These are phyloP conservation scores for Drosophila trapezifrons DNA, from an alignment of 1,140 invertebrate species.

Conservation along the genomic window DNA sequence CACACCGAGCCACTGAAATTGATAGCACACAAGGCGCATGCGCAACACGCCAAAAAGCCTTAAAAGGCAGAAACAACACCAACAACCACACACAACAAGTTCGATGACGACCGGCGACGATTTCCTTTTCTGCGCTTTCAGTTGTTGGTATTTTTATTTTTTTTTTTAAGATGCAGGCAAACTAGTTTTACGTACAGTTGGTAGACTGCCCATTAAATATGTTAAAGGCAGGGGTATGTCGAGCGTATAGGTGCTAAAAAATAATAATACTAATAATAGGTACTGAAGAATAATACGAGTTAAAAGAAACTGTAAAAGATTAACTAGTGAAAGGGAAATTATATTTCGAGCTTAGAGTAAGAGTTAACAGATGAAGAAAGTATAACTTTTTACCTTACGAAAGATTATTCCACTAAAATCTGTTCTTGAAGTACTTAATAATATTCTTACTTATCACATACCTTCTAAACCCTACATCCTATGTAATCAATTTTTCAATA, in stretches of 20 bases:
- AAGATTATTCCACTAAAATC: too few relatives aligned
- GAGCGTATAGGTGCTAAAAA: neutral
- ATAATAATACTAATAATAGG: neutral
- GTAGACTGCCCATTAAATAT: conserved; percentile 24
- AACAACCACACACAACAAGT: conserved; percentile 40
- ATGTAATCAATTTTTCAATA: neutral
- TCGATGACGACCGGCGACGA: conserved; percentile 69
- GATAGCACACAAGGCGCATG: conserved; percentile 69
- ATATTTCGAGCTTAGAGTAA: neutral
- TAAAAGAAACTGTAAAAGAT: neutral
- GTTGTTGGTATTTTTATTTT: conserved; percentile 31
- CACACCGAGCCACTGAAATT: conserved; percentile 51
- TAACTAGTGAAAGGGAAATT: neutral
- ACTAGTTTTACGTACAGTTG: conserved; percentile 70
- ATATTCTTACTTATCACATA: too few relatives aligned
- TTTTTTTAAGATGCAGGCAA: conserved; percentile 55
- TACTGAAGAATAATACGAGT: neutral
- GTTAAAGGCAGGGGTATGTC: conserved; percentile 1
- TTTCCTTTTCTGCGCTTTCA: conserved; percentile 76
- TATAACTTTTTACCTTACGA: too few relatives aligned
- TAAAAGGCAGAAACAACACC: conserved; percentile 43
- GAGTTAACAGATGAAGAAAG: too few relatives aligned
- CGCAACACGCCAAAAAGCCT: conserved; percentile 64
- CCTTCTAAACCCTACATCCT: neutral
- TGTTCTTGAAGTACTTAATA: too few relatives aligned